A percentile compares a stretch with the other conserved stretches of the same genome.
phyloP scores from a whole-genome alignment of 1,140 invertebrate genomes.

The Pogonognathellus flavescens region DNA sequence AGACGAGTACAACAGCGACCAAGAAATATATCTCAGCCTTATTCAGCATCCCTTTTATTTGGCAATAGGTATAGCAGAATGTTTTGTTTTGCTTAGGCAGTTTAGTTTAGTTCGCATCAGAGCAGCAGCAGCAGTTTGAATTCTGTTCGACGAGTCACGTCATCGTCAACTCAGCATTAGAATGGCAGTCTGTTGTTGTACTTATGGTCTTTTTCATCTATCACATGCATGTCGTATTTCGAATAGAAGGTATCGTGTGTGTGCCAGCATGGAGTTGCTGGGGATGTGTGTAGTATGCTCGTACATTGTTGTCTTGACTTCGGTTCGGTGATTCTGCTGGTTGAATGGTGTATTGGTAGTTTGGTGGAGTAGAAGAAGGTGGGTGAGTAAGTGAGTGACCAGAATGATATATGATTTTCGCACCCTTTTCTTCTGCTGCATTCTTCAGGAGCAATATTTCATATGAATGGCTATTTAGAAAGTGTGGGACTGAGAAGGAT shows the following conservation, averaged over 20 bases:
- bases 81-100: background rate
- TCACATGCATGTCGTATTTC: background rate
- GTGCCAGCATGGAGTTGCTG: background rate
- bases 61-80: background rate
- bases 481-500: constrained; percentile 23
- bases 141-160: constrained; percentile 43
- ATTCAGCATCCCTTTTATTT: background rate
- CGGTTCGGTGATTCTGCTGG: no score
- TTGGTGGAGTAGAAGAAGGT: background rate
- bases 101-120: constrained; percentile 12
- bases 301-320: background rate
- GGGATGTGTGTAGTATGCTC: background rate
- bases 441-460: constrained; percentile 40
- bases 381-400: constrained; percentile 13
- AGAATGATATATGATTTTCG: constrained; percentile 45
- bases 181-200: constrained; percentile 9
- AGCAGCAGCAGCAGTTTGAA: background rate
- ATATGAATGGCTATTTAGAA: constrained; percentile 41
- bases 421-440: constrained; percentile 33
- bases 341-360: no score
- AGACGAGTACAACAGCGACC: constrained; percentile 17
- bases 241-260: background rate
- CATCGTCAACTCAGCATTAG: constrained; percentile 23
- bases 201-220: background rate
- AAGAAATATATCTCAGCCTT: constrained; percentile 15